Evolutionary conservation across 2,888 invertebrate genomes (phyloP).

Genomic region (Amiota minor): DNA sequence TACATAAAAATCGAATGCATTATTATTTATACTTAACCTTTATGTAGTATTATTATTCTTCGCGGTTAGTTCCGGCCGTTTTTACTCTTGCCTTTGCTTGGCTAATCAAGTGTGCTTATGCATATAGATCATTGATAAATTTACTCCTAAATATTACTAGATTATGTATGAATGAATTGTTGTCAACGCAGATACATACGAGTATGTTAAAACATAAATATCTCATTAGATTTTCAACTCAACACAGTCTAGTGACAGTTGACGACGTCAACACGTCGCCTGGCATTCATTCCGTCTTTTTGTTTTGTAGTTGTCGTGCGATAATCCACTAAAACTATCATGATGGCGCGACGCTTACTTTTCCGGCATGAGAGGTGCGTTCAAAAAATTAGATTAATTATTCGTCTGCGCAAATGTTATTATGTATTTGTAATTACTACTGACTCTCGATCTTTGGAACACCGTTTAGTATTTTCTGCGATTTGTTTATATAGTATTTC

Average conservation of each 20-base stretch:
- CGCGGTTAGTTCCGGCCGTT: constrained; percentile 9
- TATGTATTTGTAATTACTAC: too few relatives aligned
- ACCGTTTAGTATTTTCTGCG: too few relatives aligned
- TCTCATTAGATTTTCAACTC: too few relatives aligned
- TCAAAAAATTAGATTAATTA: too few relatives aligned
- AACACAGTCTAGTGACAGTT: too few relatives aligned
- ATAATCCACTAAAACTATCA: constrained; percentile 9
- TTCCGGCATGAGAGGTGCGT: too few relatives aligned
- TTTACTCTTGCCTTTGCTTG: constrained; percentile 2
- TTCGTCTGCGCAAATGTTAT: too few relatives aligned
- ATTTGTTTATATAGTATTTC: too few relatives aligned
- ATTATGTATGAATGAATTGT: background rate
- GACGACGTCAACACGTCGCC: too few relatives aligned
- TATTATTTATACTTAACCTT: constrained; percentile 62
- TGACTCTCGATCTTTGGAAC: too few relatives aligned
- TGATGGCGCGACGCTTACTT: background rate
- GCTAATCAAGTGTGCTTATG: constrained; percentile 7
- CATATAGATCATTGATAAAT: background rate
- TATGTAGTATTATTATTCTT: background rate
- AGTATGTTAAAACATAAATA: background rate
- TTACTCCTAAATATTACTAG: background rate
- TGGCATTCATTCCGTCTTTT: background rate
- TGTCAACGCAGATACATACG: background rate
- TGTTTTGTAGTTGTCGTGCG: background rate
- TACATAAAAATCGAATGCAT: constrained; percentile 51